Evolutionary conservation across 92 coral and sea anemone species (phyloP).

Genomic region (Epizoanthus rinbou): DNA sequence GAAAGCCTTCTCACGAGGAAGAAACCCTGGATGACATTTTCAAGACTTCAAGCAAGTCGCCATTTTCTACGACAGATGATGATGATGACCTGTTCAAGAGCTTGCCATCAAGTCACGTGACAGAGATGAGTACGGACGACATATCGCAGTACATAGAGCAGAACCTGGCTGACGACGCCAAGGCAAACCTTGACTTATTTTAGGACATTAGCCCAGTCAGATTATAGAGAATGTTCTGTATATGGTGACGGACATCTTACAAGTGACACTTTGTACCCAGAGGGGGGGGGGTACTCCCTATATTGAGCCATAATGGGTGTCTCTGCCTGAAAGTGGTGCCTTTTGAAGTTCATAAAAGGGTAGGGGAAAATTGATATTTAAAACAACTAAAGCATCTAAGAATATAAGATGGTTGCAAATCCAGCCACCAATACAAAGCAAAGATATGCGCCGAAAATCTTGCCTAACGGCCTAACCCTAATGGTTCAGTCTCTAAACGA

Average conservation of each 20-base stretch:
- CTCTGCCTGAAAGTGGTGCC: too few species aligned
- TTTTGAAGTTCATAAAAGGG: background rate
- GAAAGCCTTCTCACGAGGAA: constrained; percentile 75
- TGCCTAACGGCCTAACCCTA: too few species aligned
- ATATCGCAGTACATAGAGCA: constrained; percentile 91
- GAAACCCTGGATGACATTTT: constrained; percentile 93
- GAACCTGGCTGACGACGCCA: constrained; percentile 59
- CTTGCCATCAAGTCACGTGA: constrained; percentile 21
- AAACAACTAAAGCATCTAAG: too few species aligned
- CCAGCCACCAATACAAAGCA: too few species aligned
- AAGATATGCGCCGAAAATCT: too few species aligned
- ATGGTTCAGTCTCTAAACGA: too few species aligned
- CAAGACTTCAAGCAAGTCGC: constrained; percentile 61
- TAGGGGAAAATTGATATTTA: background rate
- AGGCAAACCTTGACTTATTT: constrained; percentile 79
- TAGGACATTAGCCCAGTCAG: constrained; percentile 14
- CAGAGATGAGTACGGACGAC: constrained; percentile 79
- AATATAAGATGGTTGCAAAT: too few species aligned
- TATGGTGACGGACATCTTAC: too few species aligned
- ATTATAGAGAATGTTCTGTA: too few species aligned
- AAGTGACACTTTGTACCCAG: too few species aligned
- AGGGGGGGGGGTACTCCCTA: too few species aligned
- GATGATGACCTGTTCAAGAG: constrained; percentile 84
- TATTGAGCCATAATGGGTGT: too few species aligned
- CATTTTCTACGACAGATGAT: constrained; percentile 67